Base-by-base conservation (phyloP, 2,888 invertebrate genomes). In the Notocelia uddmanniana region DNA sequence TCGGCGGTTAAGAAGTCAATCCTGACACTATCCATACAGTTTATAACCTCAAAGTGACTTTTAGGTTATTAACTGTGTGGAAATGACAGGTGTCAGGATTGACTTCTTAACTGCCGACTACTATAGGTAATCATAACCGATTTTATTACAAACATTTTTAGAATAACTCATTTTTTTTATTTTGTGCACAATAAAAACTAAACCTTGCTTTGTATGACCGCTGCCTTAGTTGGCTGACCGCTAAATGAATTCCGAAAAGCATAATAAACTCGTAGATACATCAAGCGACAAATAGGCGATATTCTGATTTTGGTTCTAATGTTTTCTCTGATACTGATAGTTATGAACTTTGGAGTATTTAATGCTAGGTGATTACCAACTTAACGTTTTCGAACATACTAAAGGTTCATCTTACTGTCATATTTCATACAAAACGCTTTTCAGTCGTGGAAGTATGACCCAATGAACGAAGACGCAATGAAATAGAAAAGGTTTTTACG, bases 121-220 rank as follows among this genome's bases (percentile, higher is more conserved):
- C 31, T 31, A 31, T 31, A 31, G 0, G 26, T 5, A 3, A 26
- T 5, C 3, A 2, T 26, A 3, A 5, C 31, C 15, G 9, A 26
- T 26, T 45, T 60, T 45, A 26, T 60, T 60, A 41, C 59, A 45
- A 23, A 60, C 45, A 60, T 15, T 11, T 45, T 23, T 19, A 59
- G 21, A 15, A 21, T 15, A 13, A 11, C 19, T 23, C 3, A 59
- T 41, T 15, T 41, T 15, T 0, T 15, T 41, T 41, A 41, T 41
- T 41, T 0, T 41, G 15, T 41, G 41, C 15, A 41, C 15, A 41
- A 23, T 2, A 13, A 3, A 54, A 54, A 26, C 23, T 54, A 23
- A n/a, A 54, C 23, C 6, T 23, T 23, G 21, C 13, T 23, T 23
- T 54, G 8, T 15, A 15, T 23, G 23, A 15, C 26, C 54, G 8